Base-by-base conservation (phyloP, 1,140 invertebrate species). In the Tetramorium parvispinum region DNA sequence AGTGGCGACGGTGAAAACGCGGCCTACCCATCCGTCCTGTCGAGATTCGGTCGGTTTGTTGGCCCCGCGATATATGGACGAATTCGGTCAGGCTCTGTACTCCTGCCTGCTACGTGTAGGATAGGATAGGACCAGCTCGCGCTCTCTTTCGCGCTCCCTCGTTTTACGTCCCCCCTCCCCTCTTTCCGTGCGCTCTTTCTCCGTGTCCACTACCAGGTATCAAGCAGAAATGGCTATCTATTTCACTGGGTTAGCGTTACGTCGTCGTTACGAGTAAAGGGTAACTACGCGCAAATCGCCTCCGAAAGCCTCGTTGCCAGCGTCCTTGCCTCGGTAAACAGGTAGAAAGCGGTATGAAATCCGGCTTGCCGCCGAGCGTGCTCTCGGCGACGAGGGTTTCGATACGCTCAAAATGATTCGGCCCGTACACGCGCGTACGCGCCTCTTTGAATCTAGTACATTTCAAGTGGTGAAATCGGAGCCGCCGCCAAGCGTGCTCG, bases 211-310 rank as follows among this genome's bases (percentile, higher is more conserved):
- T 88, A 21, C 66, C 32, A 32, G 79, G 68, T 89, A 88, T 79
- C 83, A 82, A 76, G 49, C 82, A 77, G 76, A 76, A 89, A 86
- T 55, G 82, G 75, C 87, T 92, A 93, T 94, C 93, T 94, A 94
- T 94, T 93, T 94, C 93, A 94, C 89, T 94, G 91, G 94, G 93
- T 94, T 94, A 94, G 91, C 93, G 91, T 94, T 92, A 94, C 93
- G 91, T 82, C 57, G 43, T 18, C 1, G n/a, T n/a, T n/a, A n/a
- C n/a, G 6, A 18, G 70, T 40, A 24, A 24, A 55, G 71, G 66
- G 21, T n/a, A 59, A 59, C 21, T 27, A 68, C 63, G 55, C 53
- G 55, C 21, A 46, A 49, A 83, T 43, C 65, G 65, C 86, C 87
- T 85, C 87, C 57, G 75, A 66, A 73, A 63, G 75, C 46, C 46